phyloP scores from a whole-genome alignment of 1,140 invertebrate species.

The Brachionus sp. region DNA sequence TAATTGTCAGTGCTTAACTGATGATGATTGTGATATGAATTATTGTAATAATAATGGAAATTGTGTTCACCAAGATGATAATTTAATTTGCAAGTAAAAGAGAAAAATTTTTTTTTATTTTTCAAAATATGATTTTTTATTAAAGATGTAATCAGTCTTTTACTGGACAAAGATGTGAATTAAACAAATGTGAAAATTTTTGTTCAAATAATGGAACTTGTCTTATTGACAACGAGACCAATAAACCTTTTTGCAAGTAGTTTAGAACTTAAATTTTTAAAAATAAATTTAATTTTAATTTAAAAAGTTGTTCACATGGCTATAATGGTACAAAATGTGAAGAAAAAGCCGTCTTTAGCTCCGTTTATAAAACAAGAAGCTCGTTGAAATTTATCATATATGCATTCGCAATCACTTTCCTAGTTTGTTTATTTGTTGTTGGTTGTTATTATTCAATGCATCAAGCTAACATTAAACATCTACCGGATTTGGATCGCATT shows the following conservation, averaged over 20 bases:
- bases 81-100: not conserved
- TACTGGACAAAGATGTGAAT: not conserved
- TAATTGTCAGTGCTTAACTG: conserved; percentile 18
- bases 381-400: conserved; percentile 22
- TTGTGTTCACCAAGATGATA: not conserved
- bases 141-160: not conserved
- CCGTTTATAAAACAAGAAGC: not conserved
- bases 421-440: not conserved
- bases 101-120: not conserved
- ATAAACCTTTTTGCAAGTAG: not conserved
- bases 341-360: not conserved
- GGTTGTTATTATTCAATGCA: conserved; percentile 3
- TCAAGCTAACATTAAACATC: not conserved
- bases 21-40: not conserved
- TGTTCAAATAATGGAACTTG: conserved; percentile 28
- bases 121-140: not conserved
- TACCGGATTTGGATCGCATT: not conserved
- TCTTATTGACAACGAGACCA: not conserved
- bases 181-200: not conserved
- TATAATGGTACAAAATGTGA: conserved; percentile 35
- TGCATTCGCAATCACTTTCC: not conserved
- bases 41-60: conserved; percentile 25
- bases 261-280: not conserved
- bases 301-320: not conserved
- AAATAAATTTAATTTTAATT: not conserved